Base-by-base conservation (phyloP, 2,113 vertebrate genomes). In the Nibea coibor region DNA sequence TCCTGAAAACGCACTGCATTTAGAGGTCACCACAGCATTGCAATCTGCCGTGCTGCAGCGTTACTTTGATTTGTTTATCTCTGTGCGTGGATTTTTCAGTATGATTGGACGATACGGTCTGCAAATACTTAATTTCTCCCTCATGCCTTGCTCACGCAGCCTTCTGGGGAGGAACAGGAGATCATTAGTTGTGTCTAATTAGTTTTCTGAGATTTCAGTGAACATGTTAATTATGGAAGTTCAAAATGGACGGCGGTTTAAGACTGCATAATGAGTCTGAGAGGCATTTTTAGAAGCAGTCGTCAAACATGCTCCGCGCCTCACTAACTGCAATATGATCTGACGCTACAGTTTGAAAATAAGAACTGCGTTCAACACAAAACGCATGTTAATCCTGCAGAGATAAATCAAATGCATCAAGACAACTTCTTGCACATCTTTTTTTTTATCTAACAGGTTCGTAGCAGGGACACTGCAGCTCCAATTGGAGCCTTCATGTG, bases 401-500 rank as follows among this genome's bases (percentile, higher is more conserved):
- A 45, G 19, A 24, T 17, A 8, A 50, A 69, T 53, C 43, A 51
- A 19, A 20, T 28, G 17, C 3, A 11, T 71, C 22, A 56, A 73
- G 12, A 15, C 16, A 5, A 11, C 65, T 17, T 76, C 19, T 42
- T 75, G 10, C 22, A 15, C 6, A 39, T 39, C 8, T 9, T 61
- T 82, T 5, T 86, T 19, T 39, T 39, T 16, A 64, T 20, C 59
- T 43, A 54, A 22, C 88, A 94, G 93, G 98, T 99, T 84, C 95
- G 97, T 19, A 96, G 96, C 19, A 94, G 93, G 26, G 98, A 99
- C 93, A 97, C 97, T 0, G 97, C 97, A 0, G 97, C 97, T 0
- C 97, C 97, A 50, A 96, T 99, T 0, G 96, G 98, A 0, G 98
- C 98, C 66, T 99, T 99, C 94, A 97, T 97, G 97, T 97, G 98